A percentile compares a stretch with the other conserved stretches of the same genome.
phyloP scores from a whole-genome alignment of 2,113 vertebrate species.

The Microcebus tavaratra region DNA sequence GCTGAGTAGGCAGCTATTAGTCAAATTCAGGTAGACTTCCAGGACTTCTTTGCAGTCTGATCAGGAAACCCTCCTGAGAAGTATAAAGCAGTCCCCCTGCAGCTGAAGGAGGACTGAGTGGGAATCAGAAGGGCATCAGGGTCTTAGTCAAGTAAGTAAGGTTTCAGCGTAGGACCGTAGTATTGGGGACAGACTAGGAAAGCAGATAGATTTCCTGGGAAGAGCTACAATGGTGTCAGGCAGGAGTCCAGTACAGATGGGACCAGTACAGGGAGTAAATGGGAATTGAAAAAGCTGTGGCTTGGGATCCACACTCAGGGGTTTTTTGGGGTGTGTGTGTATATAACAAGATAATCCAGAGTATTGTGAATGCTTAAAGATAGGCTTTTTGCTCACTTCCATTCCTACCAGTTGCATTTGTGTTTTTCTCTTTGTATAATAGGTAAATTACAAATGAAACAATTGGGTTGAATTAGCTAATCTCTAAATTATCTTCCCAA shows the following conservation, averaged over 20 bases:
- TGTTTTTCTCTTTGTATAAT: neutral
- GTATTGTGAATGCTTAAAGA: neutral
- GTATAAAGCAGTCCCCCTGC: neutral
- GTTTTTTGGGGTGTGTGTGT: neutral
- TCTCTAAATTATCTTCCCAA: neutral
- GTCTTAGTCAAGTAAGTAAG: neutral
- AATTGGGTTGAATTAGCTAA: neutral
- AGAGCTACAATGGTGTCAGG: neutral
- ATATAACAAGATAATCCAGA: neutral
- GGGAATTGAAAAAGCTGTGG: neutral
- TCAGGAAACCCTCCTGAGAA: neutral
- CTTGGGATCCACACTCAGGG: neutral
- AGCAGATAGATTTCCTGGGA: neutral
- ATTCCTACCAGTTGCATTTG: neutral
- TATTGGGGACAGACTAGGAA: neutral
- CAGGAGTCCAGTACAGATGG: neutral
- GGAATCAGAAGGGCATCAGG: neutral
- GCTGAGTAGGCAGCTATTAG: neutral
- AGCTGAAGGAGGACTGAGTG: neutral
- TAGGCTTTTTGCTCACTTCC: neutral
- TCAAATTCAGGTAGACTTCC: neutral
- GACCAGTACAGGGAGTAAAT: neutral
- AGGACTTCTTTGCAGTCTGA: neutral
- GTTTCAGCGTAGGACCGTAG: neutral
- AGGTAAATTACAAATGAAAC: neutral